A percentile compares a stretch with the other conserved stretches of the same genome.
phyloP scores from a whole-genome alignment of 2,113 vertebrate genomes.

The Bujurquina vittata region DNA sequence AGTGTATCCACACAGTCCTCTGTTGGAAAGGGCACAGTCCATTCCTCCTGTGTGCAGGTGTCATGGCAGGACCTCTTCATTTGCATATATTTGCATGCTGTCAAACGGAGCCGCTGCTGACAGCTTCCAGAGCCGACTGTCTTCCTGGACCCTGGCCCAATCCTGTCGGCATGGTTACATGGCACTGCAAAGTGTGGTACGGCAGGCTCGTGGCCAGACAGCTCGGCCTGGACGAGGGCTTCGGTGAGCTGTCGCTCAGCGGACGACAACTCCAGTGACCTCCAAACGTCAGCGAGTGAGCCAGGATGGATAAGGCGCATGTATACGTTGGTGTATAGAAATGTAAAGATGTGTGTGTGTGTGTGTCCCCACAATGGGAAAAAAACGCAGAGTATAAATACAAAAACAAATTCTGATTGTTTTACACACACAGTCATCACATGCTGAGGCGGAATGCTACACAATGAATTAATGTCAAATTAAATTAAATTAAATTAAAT shows the following conservation, averaged over 20 bases:
- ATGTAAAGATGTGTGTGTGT: background rate
- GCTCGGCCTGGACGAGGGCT: conserved; percentile 17
- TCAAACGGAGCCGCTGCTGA: conserved; percentile 79
- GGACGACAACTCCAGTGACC: conserved; percentile 57
- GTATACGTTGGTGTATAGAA: background rate
- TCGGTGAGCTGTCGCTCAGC: conserved; percentile 27
- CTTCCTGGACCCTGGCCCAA: conserved; percentile 78
- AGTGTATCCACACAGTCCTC: conserved; percentile 59
- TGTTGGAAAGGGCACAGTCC: conserved; percentile 74
- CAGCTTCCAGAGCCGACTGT: conserved; percentile 78
- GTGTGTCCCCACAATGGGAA: no score
- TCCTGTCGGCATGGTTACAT: conserved; percentile 70
- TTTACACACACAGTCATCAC: background rate
- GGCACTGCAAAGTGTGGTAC: conserved; percentile 32
- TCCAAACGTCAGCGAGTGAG: conserved; percentile 67
- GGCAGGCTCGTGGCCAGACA: conserved; percentile 41
- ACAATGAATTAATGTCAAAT: background rate
- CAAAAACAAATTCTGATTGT: background rate
- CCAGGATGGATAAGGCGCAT: background rate
- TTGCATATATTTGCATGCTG: conserved; percentile 86
- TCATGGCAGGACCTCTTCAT: conserved; percentile 79
- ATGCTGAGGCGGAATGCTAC: background rate
- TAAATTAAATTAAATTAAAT: no score
- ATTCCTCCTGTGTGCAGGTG: conserved; percentile 81
- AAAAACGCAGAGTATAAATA: no score